Percentiles rank a stretch among this genome's conserved stretches.
phyloP scores from a whole-genome alignment of 30 jellyfish, hydroid and myxozoan genomes.

The Mastigias papua region DNA sequence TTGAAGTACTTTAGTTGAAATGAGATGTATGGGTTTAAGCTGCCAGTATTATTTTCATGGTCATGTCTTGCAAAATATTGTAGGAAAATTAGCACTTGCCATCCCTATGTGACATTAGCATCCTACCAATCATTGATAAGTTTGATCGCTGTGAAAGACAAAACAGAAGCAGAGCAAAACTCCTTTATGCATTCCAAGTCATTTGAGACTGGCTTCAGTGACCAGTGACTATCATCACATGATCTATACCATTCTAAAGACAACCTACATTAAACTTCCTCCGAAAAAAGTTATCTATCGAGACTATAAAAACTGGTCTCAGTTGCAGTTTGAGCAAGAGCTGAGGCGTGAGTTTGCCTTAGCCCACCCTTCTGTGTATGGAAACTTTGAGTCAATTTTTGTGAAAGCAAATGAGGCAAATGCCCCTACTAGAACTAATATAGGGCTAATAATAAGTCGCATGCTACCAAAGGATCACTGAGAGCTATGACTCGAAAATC shows the following conservation, averaged over 20 bases:
- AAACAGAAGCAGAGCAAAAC: no score
- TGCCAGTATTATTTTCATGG: no score
- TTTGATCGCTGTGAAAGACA: no score
- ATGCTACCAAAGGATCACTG: neutral
- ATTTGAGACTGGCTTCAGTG: neutral
- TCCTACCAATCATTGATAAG: no score
- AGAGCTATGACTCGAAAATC: conserved; percentile 5
- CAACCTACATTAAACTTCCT: conserved; percentile 4
- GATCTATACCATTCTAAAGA: neutral
- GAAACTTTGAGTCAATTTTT: neutral
- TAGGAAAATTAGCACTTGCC: no score
- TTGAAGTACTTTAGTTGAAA: no score
- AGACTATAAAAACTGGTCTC: neutral
- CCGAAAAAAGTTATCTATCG: conserved; percentile 26
- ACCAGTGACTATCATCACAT: neutral
- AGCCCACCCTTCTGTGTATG: neutral
- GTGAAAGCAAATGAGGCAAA: neutral
- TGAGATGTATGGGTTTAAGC: no score
- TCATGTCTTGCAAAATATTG: no score
- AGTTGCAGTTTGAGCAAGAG: neutral
- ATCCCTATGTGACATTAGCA: no score
- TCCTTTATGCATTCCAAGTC: neutral
- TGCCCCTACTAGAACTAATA: neutral
- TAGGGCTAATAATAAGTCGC: conserved; percentile 19
- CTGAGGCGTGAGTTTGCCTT: neutral